Conservation (phyloP, 2,888 invertebrate species). For the Willowsia nigromaculata region DNA sequence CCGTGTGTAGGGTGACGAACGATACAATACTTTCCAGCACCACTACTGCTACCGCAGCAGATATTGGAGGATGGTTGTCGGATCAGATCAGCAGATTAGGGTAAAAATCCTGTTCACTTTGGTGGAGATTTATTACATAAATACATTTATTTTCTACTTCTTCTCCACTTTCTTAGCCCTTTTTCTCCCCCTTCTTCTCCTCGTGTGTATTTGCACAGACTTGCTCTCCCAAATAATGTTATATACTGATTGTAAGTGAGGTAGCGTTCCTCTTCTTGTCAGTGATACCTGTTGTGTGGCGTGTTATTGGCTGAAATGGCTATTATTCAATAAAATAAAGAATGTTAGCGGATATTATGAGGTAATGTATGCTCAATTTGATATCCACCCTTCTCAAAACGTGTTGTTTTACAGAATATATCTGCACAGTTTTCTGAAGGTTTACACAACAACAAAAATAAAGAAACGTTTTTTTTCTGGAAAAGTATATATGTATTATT, state of each 20-base stretch:
- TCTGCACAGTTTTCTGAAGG: neutral
- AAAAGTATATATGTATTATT: neutral
- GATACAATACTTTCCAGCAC: slow-evolving; percentile 25
- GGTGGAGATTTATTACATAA: slow-evolving; percentile 65
- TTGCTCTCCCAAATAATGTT: neutral
- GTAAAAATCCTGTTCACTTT: slow-evolving; percentile 51
- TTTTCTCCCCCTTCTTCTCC: slow-evolving; percentile 22
- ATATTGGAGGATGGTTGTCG: slow-evolving; percentile 52
- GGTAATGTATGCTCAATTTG: neutral
- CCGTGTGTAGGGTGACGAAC: slow-evolving; percentile 15
- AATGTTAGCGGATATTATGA: neutral
- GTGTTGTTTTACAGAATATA: neutral
- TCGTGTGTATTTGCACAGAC: neutral
- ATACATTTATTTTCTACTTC: slow-evolving; percentile 13
- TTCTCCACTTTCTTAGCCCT: slow-evolving; percentile 36
- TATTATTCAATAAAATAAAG: slow-evolving; percentile 4
- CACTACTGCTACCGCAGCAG: neutral
- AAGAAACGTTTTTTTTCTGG: neutral
- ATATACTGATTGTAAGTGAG: neutral
- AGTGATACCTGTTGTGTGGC: slow-evolving; percentile 39
- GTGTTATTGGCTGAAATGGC: slow-evolving; percentile 20
- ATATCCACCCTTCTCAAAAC: neutral
- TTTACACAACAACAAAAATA: neutral
- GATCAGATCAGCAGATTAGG: slow-evolving; percentile 56
- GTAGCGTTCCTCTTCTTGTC: neutral